Evolutionary conservation across 2,113 vertebrate genomes (phyloP).

Genomic region (Nyctereutes procyonoides): DNA sequence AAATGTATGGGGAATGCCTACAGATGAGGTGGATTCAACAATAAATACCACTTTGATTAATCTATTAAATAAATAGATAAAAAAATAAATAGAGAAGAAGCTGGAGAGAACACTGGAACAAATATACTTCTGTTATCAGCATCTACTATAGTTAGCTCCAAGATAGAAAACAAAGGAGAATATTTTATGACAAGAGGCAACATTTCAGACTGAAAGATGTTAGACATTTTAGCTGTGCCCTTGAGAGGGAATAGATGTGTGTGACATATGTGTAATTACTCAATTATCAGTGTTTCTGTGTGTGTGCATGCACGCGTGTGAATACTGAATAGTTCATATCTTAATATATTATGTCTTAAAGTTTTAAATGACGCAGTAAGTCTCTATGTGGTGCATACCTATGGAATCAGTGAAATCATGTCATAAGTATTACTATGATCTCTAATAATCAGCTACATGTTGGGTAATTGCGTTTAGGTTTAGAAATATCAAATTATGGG

Average conservation of each 20-base stretch:
- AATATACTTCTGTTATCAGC: conserved; percentile 47
- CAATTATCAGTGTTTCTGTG: not conserved
- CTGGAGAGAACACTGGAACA: not conserved
- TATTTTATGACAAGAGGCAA: conserved; percentile 29
- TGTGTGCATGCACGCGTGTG: not conserved
- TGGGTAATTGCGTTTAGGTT: conserved; percentile 63
- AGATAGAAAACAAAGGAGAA: conserved; percentile 50
- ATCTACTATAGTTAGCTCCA: not conserved
- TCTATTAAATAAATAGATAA: not conserved
- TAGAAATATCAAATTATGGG: conserved; percentile 75
- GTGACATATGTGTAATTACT: conserved; percentile 21
- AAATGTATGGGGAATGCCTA: conserved; percentile 45
- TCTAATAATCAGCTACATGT: conserved; percentile 56
- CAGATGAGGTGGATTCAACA: conserved; percentile 61
- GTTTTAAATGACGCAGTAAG: not conserved
- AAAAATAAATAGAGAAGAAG: conserved; percentile 33
- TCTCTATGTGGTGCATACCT: not conserved
- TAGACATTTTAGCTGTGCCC: not conserved
- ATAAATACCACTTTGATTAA: conserved; percentile 22
- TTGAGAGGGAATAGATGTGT: not conserved
- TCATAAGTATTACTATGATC: conserved; percentile 49
- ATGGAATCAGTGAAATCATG: not conserved
- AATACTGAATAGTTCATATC: not conserved
- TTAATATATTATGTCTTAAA: not conserved
- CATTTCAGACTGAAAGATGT: conserved; percentile 13